Evolutionary conservation across 1,140 invertebrate genomes (phyloP).

Genomic region (Pseudomyrmex sp.): DNA sequence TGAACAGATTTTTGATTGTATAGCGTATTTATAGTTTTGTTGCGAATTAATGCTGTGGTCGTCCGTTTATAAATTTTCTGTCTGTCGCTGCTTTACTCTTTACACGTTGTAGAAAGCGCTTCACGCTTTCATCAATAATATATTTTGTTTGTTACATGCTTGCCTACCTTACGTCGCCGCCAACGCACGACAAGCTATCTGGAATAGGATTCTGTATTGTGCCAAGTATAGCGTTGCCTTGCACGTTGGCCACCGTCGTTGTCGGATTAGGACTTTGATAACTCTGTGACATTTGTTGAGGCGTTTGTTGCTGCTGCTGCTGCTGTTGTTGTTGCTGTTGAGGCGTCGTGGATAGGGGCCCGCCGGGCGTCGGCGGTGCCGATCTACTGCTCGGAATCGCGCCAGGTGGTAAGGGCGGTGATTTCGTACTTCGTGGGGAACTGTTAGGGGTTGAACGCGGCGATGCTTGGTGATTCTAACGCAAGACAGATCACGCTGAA

Average conservation of each 20-base stretch:
- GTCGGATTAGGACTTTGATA: conserved; percentile 82
- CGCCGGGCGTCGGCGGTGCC: conserved; percentile 90
- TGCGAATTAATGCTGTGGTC: neutral
- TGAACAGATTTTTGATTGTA: conserved; percentile 11
- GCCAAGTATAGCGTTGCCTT: conserved; percentile 85
- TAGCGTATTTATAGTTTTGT: neutral
- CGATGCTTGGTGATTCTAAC: conserved; percentile 93
- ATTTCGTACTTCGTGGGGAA: conserved; percentile 95
- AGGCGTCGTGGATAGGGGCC: conserved; percentile 80
- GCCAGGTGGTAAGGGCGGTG: conserved; percentile 88
- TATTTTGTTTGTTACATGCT: conserved; percentile 71
- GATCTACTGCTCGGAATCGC: conserved; percentile 86
- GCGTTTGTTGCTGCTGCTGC: conserved; percentile 58
- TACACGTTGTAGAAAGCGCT: conserved; percentile 3
- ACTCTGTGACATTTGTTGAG: conserved; percentile 83
- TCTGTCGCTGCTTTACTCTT: conserved; percentile 8
- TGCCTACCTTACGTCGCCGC: conserved; percentile 86
- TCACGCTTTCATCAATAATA: conserved; percentile 27
- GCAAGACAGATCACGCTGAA: neutral
- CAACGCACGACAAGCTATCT: conserved; percentile 85
- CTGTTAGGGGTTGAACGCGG: conserved; percentile 96
- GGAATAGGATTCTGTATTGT: conserved; percentile 82
- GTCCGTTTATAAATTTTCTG: conserved; percentile 31
- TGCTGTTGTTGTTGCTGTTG: conserved; percentile 75
- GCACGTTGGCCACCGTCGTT: conserved; percentile 80